Evolutionary conservation across 2,797 vertebrate genomes (phyloP).

Genomic region (Clarias laeviceps): DNA sequence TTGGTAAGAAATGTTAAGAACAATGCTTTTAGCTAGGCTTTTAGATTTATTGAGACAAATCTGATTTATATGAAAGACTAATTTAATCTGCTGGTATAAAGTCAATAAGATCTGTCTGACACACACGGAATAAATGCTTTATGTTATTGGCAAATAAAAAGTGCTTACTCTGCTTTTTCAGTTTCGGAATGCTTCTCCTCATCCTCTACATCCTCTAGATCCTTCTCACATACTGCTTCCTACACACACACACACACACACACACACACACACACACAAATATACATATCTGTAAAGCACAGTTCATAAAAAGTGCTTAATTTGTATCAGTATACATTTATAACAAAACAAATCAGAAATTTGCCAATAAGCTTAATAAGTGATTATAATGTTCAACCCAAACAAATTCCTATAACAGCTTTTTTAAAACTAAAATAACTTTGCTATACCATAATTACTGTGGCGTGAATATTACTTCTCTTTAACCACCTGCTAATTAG

Average conservation of each 20-base stretch:
- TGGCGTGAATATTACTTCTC: background rate
- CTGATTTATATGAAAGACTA: background rate
- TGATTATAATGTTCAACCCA: background rate
- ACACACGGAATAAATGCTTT: background rate
- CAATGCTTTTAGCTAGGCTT: background rate
- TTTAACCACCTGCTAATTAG: background rate
- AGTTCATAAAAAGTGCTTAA: too few species aligned
- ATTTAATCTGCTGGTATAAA: background rate
- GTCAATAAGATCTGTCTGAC: background rate
- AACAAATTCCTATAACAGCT: background rate
- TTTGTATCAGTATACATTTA: too few species aligned
- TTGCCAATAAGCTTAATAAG: background rate
- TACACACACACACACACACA: constrained; percentile 28
- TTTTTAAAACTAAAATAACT: background rate
- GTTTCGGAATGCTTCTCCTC: constrained; percentile 45
- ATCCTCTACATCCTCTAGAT: constrained; percentile 48
- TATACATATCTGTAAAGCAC: background rate
- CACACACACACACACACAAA: constrained; percentile 1
- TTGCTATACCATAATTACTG: background rate
- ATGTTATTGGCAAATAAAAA: background rate
- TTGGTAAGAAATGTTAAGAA: background rate
- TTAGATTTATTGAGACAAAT: background rate
- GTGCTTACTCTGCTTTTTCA: constrained; percentile 61
- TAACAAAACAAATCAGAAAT: background rate
- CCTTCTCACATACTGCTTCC: constrained; percentile 21